Evolutionary conservation across 2,797 vertebrate species (phyloP).

Genomic region (Gastrophryne carolinensis): DNA sequence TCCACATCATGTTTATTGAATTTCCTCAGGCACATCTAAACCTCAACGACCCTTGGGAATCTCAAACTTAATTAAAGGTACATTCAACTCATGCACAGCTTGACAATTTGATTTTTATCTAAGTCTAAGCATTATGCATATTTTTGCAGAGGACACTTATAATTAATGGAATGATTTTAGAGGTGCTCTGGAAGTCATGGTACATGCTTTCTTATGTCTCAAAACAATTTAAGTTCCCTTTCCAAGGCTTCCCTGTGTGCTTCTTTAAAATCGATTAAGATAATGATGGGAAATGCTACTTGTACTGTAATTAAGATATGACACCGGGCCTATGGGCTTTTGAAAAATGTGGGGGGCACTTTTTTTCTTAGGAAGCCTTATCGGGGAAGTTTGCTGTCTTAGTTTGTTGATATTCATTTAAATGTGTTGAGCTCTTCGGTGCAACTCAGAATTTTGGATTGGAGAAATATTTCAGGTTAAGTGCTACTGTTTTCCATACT

Average conservation of each 20-base stretch:
- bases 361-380: too few species aligned
- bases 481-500: too few species aligned
- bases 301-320: not conserved
- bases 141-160: slow-evolving; percentile 42
- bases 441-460: too few species aligned
- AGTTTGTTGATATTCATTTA: too few species aligned
- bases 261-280: not conserved
- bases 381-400: too few species aligned
- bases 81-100: slow-evolving; percentile 38
- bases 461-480: too few species aligned
- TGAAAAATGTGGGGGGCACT: too few species aligned
- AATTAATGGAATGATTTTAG: slow-evolving; percentile 43
- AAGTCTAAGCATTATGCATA: slow-evolving; percentile 39
- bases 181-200: slow-evolving; percentile 20
- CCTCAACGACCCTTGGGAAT: slow-evolving; percentile 28
- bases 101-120: slow-evolving; percentile 42
- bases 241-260: not conserved
- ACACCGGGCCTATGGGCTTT: too few species aligned
- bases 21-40: slow-evolving; percentile 37
- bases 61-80: slow-evolving; percentile 47
- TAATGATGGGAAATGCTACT: not conserved
- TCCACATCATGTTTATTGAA: slow-evolving; percentile 30
- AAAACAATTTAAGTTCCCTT: slow-evolving; percentile 13
- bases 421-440: too few species aligned
- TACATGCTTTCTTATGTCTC: slow-evolving; percentile 28